A percentile compares a stretch with the other conserved stretches of the same genome.
These are phyloP conservation scores for Heliopora coerulea DNA, from an alignment of 92 coral and sea anemone genomes.

Conservation along the genomic window DNA sequence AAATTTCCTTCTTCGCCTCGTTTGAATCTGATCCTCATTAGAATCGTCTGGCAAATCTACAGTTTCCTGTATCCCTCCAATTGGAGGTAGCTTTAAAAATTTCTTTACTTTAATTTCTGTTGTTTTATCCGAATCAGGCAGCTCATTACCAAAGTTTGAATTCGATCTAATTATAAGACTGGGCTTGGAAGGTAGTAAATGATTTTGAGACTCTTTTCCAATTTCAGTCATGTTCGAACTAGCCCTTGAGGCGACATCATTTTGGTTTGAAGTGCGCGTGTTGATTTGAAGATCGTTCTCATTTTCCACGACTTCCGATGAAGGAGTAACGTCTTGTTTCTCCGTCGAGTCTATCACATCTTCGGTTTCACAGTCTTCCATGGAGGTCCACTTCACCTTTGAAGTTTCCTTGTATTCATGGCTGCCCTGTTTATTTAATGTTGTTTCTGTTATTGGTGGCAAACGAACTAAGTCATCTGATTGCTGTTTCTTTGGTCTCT, in stretches of 20 bases:
- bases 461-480: constrained; percentile 1
- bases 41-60: neutral
- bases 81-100: constrained; percentile 29
- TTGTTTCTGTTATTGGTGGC: constrained; percentile 15
- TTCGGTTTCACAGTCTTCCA: neutral
- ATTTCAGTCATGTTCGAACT: neutral
- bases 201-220: neutral
- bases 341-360: neutral
- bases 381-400: neutral
- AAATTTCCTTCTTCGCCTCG: neutral
- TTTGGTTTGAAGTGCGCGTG: neutral
- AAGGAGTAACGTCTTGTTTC: neutral
- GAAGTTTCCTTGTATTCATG: neutral
- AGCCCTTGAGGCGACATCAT: neutral
- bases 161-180: neutral
- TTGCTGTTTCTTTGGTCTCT: neutral
- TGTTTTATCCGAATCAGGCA: constrained; percentile 15
- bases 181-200: neutral
- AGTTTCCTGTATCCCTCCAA: constrained; percentile 29
- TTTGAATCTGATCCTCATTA: neutral
- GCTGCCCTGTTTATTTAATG: neutral
- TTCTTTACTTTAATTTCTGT: constrained; percentile 20
- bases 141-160: neutral
- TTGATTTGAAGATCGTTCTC: neutral
- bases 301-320: neutral